Evolutionary conservation across 2,888 invertebrate genomes (phyloP), one percentile per base, ranked within the genome.

Genomic region (Himalopsyche kuldschensis): DNA sequence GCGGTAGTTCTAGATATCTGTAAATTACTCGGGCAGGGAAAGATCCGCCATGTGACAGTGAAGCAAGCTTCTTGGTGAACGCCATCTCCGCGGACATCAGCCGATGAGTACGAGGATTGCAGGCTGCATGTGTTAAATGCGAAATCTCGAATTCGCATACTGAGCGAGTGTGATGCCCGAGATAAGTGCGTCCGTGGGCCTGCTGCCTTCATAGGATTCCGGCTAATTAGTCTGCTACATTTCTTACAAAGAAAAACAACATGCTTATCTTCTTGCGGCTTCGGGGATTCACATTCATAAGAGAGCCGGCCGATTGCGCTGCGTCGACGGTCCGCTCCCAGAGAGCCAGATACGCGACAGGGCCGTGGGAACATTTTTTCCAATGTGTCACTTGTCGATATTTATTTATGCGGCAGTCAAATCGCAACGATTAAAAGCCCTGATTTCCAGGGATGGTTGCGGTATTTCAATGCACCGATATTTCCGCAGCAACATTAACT

Each of bases 171-270:
- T 69, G 69, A 69, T 69, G 69, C 24, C 69, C 27, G 69, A 27
- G 69, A 69, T 69, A 69, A 69, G 69, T 69, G 27, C 69, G 69
- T 69, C 6, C 69, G 69, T 27, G 69, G 69, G 69, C 30, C 27
- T 27, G 24, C 69, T 11, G 69, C 15, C 69, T 69, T 69, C 69
- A 69, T 69, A 69, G 69, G 69, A 24, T 27, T 69, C 69, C 69
- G 30, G 69, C 69, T 69, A 69, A 69, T 69, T 69, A 69, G 69
- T 24, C 69, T 69, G 69, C 27, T n/a, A 69, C 69, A 69, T 69
- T 69, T 69, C 69, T 69, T 69, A 69, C 69, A 69, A 69, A 69
- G 69, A 69, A 69, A 69, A 69, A 69, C 69, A 69, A 69, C 69
- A 69, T 69, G 69, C 69, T 69, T 69, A 69, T 69, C 69, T 41